Evolutionary conservation across 2,888 invertebrate genomes (phyloP), one percentile per base, ranked within the genome.

Genomic region (Oeneis ivallda): DNA sequence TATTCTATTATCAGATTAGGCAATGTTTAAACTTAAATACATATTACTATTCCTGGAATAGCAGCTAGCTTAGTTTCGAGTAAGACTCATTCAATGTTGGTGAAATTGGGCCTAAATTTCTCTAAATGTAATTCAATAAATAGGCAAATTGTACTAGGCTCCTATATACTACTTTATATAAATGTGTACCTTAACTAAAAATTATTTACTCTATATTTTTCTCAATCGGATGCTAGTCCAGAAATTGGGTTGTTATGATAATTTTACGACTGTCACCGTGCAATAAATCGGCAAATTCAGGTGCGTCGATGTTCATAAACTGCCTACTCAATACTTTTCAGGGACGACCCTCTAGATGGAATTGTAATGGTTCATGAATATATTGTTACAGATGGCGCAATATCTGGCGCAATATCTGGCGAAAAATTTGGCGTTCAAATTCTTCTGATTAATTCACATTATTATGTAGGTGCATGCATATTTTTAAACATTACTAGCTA

Each of bases 161-260:
- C n/a, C n/a, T n/a, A n/a, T n/a, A n/a, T n/a, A n/a, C n/a, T n/a
- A n/a, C n/a, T n/a, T n/a, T 26, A 26, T 26, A 26, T 26, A 26
- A 2, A 2, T 26, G 5, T 1, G 3, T 26, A 26, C 26, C 26
- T 4, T 45, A 26, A 32, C 47, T 11, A 45, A 39, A 49, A 11
- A 43, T 43, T 58, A 61, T 56, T 32, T 37, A 39, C 39, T 10
- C 61, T 52, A 61, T 68, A 53, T 64, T 62, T 67, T 60, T 17
- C 45, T 39, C 57, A 47, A 52, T 62, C 45, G 59, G 62, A 63
- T 47, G 61, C 57, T 34, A 50, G 68, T 66, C 57, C 67, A 70
- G 65, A 71, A 73, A 75, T 72, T 72, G 75, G 73, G 72, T 73
- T 74, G 75, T 77, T 77, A 77, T 76, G 75, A 71, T 77, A 77